phyloP scores from a whole-genome alignment of 1,140 invertebrate genomes.

The Zaprionus taronus region DNA sequence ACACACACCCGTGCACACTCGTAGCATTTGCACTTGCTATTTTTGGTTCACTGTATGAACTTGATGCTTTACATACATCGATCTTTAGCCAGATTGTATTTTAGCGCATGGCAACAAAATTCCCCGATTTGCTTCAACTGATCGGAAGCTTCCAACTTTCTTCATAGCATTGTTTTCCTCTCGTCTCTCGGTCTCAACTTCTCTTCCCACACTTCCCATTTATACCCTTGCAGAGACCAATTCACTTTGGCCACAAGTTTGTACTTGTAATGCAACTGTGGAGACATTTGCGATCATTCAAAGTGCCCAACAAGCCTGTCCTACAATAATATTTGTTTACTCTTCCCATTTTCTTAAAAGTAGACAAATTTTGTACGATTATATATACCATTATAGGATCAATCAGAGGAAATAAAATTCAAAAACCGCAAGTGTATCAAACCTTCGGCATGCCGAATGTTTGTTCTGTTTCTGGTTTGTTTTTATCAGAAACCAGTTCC shows the following conservation, averaged over 20 bases:
- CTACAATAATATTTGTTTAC: no score
- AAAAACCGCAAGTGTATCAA: no score
- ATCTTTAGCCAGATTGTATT: conserved; percentile 5
- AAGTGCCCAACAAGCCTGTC: no score
- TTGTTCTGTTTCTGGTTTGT: background rate
- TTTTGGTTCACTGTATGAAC: conserved; percentile 27
- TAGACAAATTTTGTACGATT: no score
- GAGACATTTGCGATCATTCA: no score
- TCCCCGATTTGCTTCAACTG: background rate
- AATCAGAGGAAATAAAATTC: no score
- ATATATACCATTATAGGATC: no score
- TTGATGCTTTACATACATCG: conserved; percentile 6
- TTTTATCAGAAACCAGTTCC: background rate
- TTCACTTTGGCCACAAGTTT: no score
- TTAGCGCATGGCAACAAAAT: background rate
- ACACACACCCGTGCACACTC: background rate
- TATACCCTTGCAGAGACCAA: no score
- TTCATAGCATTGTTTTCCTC: background rate
- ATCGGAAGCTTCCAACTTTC: conserved; percentile 7
- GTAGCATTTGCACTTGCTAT: conserved; percentile 29
- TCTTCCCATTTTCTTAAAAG: no score
- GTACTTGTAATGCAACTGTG: no score
- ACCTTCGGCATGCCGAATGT: no score
- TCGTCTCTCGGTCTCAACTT: background rate
- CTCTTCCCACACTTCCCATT: background rate